Percentiles rank a stretch among this genome's conserved stretches.
Evolutionary conservation across 2,888 invertebrate genomes (phyloP).

Genomic region (Creontiades dilutus): DNA sequence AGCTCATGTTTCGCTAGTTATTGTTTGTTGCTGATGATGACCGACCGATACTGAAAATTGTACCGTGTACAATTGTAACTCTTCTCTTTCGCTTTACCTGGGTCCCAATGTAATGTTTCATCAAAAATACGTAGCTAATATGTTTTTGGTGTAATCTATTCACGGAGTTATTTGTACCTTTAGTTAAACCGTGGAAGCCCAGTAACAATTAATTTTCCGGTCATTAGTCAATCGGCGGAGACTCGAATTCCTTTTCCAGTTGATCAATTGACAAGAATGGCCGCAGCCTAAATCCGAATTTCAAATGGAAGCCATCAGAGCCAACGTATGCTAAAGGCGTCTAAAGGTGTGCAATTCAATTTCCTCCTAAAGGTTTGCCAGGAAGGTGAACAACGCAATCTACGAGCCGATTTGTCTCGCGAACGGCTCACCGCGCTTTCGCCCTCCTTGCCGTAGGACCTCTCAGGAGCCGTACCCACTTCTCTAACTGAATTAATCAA

Average conservation of each 20-base stretch:
- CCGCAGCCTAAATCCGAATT: conserved; percentile 33
- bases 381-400: conserved; percentile 57
- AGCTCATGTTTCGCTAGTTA: too few relatives aligned
- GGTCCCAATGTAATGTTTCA: too few relatives aligned
- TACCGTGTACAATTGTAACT: too few relatives aligned
- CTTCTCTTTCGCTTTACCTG: too few relatives aligned
- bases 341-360: conserved; percentile 53
- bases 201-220: not conserved
- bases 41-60: too few relatives aligned
- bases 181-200: not conserved
- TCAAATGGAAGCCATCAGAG: conserved; percentile 49
- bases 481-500: conserved; percentile 61
- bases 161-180: too few relatives aligned
- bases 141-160: too few relatives aligned
- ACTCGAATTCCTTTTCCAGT: not conserved
- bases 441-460: not conserved
- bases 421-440: conserved; percentile 46
- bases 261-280: not conserved
- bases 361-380: conserved; percentile 40
- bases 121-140: too few relatives aligned
- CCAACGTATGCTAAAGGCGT: conserved; percentile 50
- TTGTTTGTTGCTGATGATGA: too few relatives aligned
- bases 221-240: not conserved
- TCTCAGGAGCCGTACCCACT: conserved; percentile 1
- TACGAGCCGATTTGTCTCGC: conserved; percentile 58